A percentile compares a stretch with the other conserved stretches of the same genome.
phyloP scores from a whole-genome alignment of 2,888 invertebrate species.

The Hypsopygia costalis region DNA sequence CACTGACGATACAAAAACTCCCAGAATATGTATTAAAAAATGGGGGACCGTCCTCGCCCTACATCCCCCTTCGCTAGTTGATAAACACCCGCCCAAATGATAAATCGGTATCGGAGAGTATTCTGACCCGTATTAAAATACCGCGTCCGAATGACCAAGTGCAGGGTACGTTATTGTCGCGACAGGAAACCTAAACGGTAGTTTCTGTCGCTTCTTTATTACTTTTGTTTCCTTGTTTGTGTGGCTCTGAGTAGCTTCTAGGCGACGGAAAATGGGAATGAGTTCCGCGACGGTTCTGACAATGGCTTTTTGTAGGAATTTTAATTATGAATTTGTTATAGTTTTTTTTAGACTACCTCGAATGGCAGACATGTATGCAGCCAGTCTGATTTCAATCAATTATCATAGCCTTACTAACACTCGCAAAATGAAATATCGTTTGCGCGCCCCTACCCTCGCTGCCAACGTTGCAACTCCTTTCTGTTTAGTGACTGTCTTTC shows the following conservation, averaged over 20 bases:
- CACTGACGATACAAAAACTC: slow-evolving; percentile 39
- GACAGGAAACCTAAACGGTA: slow-evolving; percentile 32
- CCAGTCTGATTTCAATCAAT: no score
- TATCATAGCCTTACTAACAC: no score
- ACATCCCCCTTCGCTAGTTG: slow-evolving; percentile 22
- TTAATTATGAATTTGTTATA: no score
- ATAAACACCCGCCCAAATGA: slow-evolving; percentile 34
- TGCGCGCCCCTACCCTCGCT: no score
- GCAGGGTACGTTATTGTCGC: slow-evolving; percentile 16
- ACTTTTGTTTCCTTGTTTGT: slow-evolving; percentile 34
- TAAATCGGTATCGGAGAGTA: slow-evolving; percentile 25
- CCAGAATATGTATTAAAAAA: slow-evolving; percentile 34
- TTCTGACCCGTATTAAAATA: slow-evolving; percentile 9
- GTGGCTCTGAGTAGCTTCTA: slow-evolving; percentile 11
- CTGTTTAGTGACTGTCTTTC: no score
- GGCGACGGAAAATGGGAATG: no score
- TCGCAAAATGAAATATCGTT: no score
- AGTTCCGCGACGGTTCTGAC: slow-evolving; percentile 1
- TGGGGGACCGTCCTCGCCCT: slow-evolving; percentile 29
- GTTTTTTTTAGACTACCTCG: no score
- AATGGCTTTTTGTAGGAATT: neutral
- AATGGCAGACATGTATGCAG: no score
- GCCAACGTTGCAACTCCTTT: no score
- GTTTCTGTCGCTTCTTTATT: slow-evolving; percentile 37
- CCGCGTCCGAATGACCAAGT: slow-evolving; percentile 26